These are phyloP conservation scores for Lagria hirta DNA, from an alignment of 2,888 invertebrate species.

Conservation along the genomic window DNA sequence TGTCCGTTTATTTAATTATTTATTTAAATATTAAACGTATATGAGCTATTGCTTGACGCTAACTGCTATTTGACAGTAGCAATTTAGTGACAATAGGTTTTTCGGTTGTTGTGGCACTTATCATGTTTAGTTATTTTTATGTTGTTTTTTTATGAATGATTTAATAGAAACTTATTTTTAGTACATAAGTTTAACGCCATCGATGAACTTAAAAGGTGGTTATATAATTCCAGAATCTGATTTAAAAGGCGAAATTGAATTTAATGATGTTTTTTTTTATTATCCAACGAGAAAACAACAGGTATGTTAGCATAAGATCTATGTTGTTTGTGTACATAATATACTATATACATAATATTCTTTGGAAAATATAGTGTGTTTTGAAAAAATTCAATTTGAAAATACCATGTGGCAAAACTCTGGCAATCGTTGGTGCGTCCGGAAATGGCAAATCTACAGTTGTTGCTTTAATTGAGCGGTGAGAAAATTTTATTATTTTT, in stretches of 20 bases:
- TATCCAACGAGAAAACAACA: constrained; percentile 82
- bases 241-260: constrained; percentile 78
- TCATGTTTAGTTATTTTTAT: neutral
- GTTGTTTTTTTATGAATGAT: constrained; percentile 11
- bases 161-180: constrained; percentile 47
- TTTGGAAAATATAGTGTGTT: constrained; percentile 64
- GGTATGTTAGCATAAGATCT: constrained; percentile 43
- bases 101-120: constrained; percentile 6
- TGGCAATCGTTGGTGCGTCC: constrained; percentile 90
- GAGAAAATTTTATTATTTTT: too few species aligned
- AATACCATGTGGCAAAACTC: constrained; percentile 84
- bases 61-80: too few species aligned
- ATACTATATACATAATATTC: constrained; percentile 40
- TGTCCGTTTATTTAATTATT: too few species aligned
- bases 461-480: constrained; percentile 84
- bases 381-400: constrained; percentile 79
- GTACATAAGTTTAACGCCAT: constrained; percentile 74
- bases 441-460: constrained; percentile 96
- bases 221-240: constrained; percentile 68
- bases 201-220: constrained; percentile 68
- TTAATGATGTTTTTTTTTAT: constrained; percentile 81
- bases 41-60: too few species aligned
- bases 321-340: too few species aligned
- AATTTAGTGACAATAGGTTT: too few species aligned
- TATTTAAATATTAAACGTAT: too few species aligned